A percentile compares a stretch with the other conserved stretches of the same genome.
phyloP scores from a whole-genome alignment of 1,140 invertebrate genomes.

The Dinoponera quadriceps region DNA sequence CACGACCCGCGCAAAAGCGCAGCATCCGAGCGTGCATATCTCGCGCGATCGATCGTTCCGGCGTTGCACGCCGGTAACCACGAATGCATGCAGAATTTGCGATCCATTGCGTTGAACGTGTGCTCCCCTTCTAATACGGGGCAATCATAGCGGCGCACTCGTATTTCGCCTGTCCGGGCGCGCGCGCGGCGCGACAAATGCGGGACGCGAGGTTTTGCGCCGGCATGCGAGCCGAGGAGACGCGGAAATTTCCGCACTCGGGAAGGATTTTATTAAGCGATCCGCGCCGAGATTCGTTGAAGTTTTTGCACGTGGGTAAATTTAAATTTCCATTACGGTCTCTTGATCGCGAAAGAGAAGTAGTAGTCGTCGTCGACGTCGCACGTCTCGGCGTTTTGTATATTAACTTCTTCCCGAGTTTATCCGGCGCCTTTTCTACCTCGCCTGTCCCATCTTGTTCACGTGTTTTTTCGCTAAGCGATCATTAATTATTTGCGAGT shows the following conservation, averaged over 20 bases:
- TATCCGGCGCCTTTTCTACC: too few relatives aligned
- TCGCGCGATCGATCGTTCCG: conserved; percentile 51
- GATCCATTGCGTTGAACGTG: conserved; percentile 48
- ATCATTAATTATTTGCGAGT: too few relatives aligned
- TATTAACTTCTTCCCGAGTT: conserved; percentile 12
- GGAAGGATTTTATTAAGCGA: conserved; percentile 45
- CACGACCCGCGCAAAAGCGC: conserved; percentile 50
- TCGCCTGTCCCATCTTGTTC: too few relatives aligned
- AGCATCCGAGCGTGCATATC: conserved; percentile 56
- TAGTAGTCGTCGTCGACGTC: not conserved
- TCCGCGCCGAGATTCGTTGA: not conserved
- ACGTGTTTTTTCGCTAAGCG: too few relatives aligned
- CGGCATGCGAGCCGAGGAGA: not conserved
- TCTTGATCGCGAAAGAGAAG: not conserved
- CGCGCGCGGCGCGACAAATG: not conserved
- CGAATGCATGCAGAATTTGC: conserved; percentile 54
- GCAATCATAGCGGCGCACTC: conserved; percentile 34
- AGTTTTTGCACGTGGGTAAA: conserved; percentile 31
- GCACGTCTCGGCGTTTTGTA: conserved; percentile 19
- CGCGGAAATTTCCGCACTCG: conserved; percentile 8
- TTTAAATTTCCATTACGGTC: conserved; percentile 32
- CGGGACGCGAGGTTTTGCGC: conserved; percentile 26
- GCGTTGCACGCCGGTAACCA: conserved; percentile 45
- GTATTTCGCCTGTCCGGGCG: conserved; percentile 7
- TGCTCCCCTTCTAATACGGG: conserved; percentile 38